A percentile compares a stretch with the other conserved stretches of the same genome.
Conservation (phyloP, 2,797 vertebrate genomes). For the Chaenodraco wilsoni region DNA sequence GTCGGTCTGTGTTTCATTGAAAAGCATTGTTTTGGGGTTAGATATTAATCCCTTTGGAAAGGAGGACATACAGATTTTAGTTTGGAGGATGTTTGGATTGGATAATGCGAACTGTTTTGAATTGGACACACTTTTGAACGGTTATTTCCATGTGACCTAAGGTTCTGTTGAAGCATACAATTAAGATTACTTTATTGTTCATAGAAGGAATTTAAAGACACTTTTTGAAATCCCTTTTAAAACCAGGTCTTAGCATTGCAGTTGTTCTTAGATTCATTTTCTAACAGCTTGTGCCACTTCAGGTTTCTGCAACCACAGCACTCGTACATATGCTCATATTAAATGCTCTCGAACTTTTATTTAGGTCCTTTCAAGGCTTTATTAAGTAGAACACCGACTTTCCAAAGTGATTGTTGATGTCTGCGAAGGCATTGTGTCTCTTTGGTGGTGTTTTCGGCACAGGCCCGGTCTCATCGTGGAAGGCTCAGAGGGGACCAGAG, state of each 20-base stretch:
- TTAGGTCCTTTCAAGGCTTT: conserved; percentile 37
- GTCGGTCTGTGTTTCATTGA: background rate
- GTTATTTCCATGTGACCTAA: too few relatives aligned
- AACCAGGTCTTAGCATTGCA: background rate
- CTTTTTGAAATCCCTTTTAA: background rate
- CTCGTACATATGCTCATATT: background rate
- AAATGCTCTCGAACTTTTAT: conserved; percentile 29
- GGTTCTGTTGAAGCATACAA: background rate
- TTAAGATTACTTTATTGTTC: background rate
- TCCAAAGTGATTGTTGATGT: conserved; percentile 44
- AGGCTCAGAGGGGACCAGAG: conserved; percentile 10
- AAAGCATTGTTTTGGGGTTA: background rate
- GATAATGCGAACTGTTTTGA: background rate
- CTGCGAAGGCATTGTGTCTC: conserved; percentile 44
- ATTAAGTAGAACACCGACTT: conserved; percentile 58
- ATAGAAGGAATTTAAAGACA: background rate
- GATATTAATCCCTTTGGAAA: background rate
- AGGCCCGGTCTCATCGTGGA: too few relatives aligned
- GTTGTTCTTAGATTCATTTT: background rate
- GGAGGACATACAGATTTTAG: background rate
- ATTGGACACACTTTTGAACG: background rate
- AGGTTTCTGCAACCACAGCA: background rate
- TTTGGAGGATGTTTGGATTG: background rate
- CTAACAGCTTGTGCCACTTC: background rate
- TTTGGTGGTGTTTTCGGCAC: background rate